A percentile compares a stretch with the other conserved stretches of the same genome.
Evolutionary conservation across 2,797 vertebrate species (phyloP).

Genomic region (Enteromius unitaeniatus): DNA sequence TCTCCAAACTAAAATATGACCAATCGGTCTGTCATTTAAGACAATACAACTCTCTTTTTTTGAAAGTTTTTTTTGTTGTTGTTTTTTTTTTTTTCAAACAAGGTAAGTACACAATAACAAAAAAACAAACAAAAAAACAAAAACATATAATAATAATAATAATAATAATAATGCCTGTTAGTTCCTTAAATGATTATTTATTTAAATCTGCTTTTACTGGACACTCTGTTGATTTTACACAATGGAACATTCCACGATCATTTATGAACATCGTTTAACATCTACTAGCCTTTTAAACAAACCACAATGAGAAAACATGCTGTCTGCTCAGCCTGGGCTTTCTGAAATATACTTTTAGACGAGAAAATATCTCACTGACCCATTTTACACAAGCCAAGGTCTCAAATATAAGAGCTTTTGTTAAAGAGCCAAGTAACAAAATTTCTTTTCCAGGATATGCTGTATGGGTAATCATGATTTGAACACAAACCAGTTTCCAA

Average conservation of each 20-base stretch:
- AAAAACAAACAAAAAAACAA: not conserved
- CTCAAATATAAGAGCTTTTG: constrained; percentile 37
- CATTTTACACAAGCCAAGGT: constrained; percentile 25
- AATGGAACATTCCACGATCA: constrained; percentile 33
- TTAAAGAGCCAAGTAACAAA: constrained; percentile 43
- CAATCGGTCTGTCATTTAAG: not conserved
- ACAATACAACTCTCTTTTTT: not conserved
- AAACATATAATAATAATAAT: too few relatives aligned
- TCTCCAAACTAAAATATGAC: not conserved
- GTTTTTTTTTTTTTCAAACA: not conserved
- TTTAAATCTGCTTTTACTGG: constrained; percentile 17
- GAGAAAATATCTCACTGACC: constrained; percentile 39
- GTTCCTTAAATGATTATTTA: not conserved
- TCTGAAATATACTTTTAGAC: constrained; percentile 30
- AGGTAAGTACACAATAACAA: not conserved
- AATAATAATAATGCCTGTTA: too few relatives aligned
- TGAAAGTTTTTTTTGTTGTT: too few relatives aligned
- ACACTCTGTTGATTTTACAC: constrained; percentile 8
- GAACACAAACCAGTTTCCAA: constrained; percentile 23
- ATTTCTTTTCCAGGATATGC: constrained; percentile 41
- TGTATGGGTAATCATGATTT: constrained; percentile 12
- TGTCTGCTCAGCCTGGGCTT: constrained; percentile 23
- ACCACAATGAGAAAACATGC: constrained; percentile 41
- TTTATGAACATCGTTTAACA: constrained; percentile 22
- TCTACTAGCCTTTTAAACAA: constrained; percentile 22